Evolutionary conservation across 2,888 invertebrate genomes (phyloP).

Genomic region (Aspidiotus rigidus): DNA sequence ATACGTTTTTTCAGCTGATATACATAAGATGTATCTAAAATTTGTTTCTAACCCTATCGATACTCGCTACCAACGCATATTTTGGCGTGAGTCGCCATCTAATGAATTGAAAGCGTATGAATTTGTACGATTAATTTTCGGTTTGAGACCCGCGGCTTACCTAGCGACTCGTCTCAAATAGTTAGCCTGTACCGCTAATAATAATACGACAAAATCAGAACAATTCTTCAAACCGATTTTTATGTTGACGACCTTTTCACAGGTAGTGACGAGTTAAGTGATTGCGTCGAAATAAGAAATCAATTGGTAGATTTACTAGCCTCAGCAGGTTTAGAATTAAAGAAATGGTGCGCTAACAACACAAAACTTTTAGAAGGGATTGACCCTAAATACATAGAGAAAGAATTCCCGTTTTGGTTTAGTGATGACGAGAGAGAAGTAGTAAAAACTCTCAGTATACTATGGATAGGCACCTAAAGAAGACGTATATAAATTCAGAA

Average conservation of each 20-base stretch:
- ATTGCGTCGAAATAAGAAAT: constrained; percentile 33
- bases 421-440: background rate
- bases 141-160: background rate
- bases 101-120: background rate
- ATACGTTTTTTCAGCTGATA: too few species aligned
- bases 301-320: constrained; percentile 24
- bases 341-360: constrained; percentile 5
- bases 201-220: too few species aligned
- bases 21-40: too few species aligned
- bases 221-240: too few species aligned
- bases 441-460: constrained; percentile 36
- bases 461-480: constrained; percentile 35
- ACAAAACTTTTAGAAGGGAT: background rate
- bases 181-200: too few species aligned
- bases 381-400: background rate
- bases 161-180: background rate
- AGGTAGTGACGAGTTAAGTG: too few species aligned
- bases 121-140: background rate
- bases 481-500: constrained; percentile 34
- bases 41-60: too few species aligned
- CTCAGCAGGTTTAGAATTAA: background rate
- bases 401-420: background rate
- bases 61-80: too few species aligned
- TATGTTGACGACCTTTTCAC: too few species aligned
- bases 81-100: too few species aligned